A percentile compares a stretch with the other conserved stretches of the same genome.
Evolutionary conservation across 2,113 vertebrate species (phyloP).

Genomic region (Castor canadensis): DNA sequence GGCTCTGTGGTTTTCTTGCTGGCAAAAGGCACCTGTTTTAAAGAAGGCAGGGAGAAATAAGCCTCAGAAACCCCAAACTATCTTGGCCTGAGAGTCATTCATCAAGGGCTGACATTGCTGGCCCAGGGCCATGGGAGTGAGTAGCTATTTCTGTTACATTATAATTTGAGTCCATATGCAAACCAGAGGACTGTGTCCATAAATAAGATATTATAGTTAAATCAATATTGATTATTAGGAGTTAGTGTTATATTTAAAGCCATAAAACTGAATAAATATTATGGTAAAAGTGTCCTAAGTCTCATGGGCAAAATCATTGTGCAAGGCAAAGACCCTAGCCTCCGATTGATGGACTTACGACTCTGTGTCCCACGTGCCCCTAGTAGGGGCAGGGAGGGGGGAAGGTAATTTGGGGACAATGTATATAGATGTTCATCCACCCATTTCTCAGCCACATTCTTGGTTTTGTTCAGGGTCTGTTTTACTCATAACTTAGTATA

Average conservation of each 20-base stretch:
- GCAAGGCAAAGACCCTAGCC: not conserved
- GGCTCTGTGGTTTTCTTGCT: not conserved
- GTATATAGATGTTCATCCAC: not conserved
- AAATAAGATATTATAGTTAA: conserved; percentile 82
- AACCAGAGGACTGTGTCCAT: conserved; percentile 73
- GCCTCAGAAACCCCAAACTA: conserved; percentile 15
- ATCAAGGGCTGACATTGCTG: conserved; percentile 45
- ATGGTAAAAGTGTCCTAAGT: conserved; percentile 72
- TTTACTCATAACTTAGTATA: not conserved
- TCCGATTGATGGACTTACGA: conserved; percentile 2
- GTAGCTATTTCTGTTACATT: conserved; percentile 63
- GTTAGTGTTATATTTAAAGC: conserved; percentile 79
- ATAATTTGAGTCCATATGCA: conserved; percentile 70
- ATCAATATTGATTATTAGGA: conserved; percentile 82
- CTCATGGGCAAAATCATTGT: conserved; percentile 65
- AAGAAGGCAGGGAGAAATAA: not conserved
- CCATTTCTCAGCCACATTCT: not conserved
- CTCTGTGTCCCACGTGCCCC: not conserved
- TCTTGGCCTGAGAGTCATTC: conserved; percentile 3
- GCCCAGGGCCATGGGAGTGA: conserved; percentile 48
- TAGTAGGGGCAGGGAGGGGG: not conserved
- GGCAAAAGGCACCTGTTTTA: not conserved
- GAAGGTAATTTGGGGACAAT: not conserved
- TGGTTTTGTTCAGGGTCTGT: not conserved
- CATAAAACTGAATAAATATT: conserved; percentile 79